phyloP scores from a whole-genome alignment of 35 echinoderm and acorn worm species.

The Heliocidaris erythrogramma region DNA sequence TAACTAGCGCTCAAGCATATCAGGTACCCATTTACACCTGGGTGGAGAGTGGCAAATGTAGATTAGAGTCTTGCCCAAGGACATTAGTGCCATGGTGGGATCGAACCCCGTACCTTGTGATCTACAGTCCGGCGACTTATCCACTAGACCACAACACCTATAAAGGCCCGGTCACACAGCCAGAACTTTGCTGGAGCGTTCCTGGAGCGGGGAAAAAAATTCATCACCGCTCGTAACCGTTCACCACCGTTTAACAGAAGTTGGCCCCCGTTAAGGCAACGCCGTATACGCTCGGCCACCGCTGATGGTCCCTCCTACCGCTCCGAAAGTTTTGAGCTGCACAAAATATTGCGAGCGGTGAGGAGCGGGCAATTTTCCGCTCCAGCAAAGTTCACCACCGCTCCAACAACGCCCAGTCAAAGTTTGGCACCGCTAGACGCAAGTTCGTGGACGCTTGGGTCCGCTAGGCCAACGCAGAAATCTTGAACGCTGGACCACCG shows the following conservation, averaged over 20 bases:
- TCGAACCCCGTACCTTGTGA: too few species aligned
- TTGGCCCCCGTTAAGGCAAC: slow-evolving; percentile 33
- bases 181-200: neutral
- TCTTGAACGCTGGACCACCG: slow-evolving; percentile 26
- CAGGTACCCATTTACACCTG: too few species aligned
- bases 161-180: neutral
- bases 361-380: slow-evolving; percentile 34
- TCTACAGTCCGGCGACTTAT: too few species aligned
- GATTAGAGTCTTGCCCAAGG: too few species aligned
- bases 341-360: slow-evolving; percentile 3
- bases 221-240: slow-evolving; percentile 29
- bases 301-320: slow-evolving; percentile 40
- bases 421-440: slow-evolving; percentile 42
- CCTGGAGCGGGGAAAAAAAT: slow-evolving; percentile 11
- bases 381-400: slow-evolving; percentile 33
- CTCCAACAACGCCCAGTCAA: slow-evolving; percentile 41
- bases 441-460: slow-evolving; percentile 16
- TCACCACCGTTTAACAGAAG: slow-evolving; percentile 37
- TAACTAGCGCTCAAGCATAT: too few species aligned
- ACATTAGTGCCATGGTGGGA: too few species aligned
- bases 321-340: slow-evolving; percentile 29
- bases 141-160: too few species aligned
- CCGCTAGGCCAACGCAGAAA: slow-evolving; percentile 44
- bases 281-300: slow-evolving; percentile 23
- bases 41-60: too few species aligned